Evolutionary conservation across 2,113 vertebrate species (phyloP), one percentile per base, ranked within the genome.

Genomic region (Burhinus oedicnemus): DNA sequence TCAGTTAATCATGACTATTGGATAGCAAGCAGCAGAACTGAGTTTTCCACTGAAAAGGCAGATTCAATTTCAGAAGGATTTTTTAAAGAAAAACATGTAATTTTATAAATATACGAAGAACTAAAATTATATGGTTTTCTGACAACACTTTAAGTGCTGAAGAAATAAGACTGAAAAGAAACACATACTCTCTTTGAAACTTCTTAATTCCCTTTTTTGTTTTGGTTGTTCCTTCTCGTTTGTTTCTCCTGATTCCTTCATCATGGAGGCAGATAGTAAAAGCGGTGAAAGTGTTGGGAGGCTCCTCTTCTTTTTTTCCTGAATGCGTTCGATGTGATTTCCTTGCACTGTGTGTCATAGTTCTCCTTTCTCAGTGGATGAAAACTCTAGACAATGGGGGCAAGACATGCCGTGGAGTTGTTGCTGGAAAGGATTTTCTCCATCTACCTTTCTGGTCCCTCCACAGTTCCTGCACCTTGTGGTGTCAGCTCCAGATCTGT

Each of bases 41-140:
- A 93, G 70, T 72, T 87, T 95, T 87, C 66, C 40, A 65, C 27
- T 64, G 10, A 61, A 80, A 94, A 96, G 36, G 54, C 87, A 87
- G 19, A 83, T 61, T 90, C 16, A 5, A 19, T 83, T 89, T 82
- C 29, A 18, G 22, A 86, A 81, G 7, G 6, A 38, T n/a, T 51
- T 65, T 81, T 69, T 9, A 34, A 68, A 87, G 52, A 71, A 40
- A 64, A 47, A 26, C 16, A 45, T 55, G 8, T 11, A 40, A 45
- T 72, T 95, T 54, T 87, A 55, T 22, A 84, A 75, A 70, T n/a
- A 62, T 5, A 58, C 6, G 23, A 65, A 79, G 49, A 94, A 49
- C 16, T 44, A 45, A 76, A 91, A 93, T 68, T 18, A 32, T 34
- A 14, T 1, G 4, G 3, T 54, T 93, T 94, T 66, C 29, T 57